A percentile compares a stretch with the other conserved stretches of the same genome.
Conservation (phyloP, 1,140 invertebrate genomes). For the Macrobrachium nipponense region DNA sequence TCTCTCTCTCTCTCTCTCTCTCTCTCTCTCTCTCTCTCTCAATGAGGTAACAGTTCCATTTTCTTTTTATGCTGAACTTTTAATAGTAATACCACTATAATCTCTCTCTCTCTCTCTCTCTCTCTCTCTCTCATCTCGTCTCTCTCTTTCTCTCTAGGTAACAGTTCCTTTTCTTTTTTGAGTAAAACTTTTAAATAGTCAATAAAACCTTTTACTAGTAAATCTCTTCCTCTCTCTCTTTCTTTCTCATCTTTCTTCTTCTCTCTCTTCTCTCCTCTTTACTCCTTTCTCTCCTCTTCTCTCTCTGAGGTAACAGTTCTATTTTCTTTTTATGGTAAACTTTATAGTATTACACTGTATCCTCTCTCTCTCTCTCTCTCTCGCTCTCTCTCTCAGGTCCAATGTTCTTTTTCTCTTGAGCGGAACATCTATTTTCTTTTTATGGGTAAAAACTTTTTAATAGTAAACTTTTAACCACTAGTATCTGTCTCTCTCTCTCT, state of each 20-base stretch:
- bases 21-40: constrained; percentile 30
- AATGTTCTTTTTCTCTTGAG: constrained; percentile 3
- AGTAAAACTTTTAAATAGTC: no score
- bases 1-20: constrained; percentile 39
- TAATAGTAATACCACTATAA: neutral
- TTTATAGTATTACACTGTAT: no score
- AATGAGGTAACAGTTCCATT: neutral
- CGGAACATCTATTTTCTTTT: neutral
- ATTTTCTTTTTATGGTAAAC: no score
- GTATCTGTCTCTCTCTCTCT: neutral
- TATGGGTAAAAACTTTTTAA: neutral
- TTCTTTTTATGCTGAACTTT: neutral
- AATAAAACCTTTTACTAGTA: no score
- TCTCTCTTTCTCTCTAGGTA: constrained; percentile 1
- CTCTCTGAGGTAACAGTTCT: no score
- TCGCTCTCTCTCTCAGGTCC: constrained; percentile 39
- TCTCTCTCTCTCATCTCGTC: constrained; percentile 8
- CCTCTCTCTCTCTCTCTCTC: constrained; percentile 35
- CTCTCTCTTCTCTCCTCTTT: no score
- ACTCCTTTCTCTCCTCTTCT: no score
- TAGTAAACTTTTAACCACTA: neutral
- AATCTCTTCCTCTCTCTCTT: no score
- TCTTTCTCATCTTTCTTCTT: no score
- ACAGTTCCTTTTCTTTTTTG: no score
- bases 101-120: constrained; percentile 1